phyloP scores from a whole-genome alignment of 2,113 vertebrate genomes.

The Reinhardtius hippoglossoides region DNA sequence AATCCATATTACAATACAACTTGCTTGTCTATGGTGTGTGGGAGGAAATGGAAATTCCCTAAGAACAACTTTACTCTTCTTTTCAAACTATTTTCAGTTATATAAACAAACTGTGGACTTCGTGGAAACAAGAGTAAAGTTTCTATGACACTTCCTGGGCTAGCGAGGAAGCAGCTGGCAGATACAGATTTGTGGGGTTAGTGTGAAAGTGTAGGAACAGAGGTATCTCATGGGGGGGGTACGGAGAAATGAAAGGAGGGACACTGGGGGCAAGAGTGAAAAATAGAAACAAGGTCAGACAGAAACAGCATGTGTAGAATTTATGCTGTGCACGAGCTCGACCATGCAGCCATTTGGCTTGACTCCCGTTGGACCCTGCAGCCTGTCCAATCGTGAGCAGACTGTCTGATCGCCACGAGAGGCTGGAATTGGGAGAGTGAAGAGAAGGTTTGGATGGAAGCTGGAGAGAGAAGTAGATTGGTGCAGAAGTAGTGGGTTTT shows the following conservation, averaged over 20 bases:
- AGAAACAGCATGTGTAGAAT: background rate
- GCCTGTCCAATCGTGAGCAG: slow-evolving; percentile 25
- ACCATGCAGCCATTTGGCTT: slow-evolving; percentile 31
- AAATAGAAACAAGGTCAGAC: slow-evolving; percentile 1
- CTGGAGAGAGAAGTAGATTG: background rate
- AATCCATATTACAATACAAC: background rate
- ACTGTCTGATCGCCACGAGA: slow-evolving; percentile 45
- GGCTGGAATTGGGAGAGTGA: background rate
- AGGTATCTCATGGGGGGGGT: background rate
- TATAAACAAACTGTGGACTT: slow-evolving; percentile 5
- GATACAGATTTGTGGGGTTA: background rate
- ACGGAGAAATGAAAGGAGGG: slow-evolving; percentile 7
- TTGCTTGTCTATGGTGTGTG: slow-evolving; percentile 12
- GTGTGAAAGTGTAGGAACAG: background rate
- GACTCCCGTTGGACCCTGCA: slow-evolving; percentile 27
- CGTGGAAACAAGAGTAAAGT: background rate
- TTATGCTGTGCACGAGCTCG: slow-evolving; percentile 23
- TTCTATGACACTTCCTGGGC: background rate
- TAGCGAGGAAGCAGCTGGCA: slow-evolving; percentile 10
- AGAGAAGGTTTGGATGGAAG: background rate
- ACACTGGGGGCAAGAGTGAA: background rate
- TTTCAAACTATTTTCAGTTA: slow-evolving; percentile 22
- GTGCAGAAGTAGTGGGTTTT: slow-evolving; percentile 6
- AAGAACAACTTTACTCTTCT: slow-evolving; percentile 6
- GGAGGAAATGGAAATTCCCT: slow-evolving; percentile 34